These are phyloP conservation scores for Nilaparvata lugens DNA, from an alignment of 1,140 invertebrate species.

Conservation along the genomic window DNA sequence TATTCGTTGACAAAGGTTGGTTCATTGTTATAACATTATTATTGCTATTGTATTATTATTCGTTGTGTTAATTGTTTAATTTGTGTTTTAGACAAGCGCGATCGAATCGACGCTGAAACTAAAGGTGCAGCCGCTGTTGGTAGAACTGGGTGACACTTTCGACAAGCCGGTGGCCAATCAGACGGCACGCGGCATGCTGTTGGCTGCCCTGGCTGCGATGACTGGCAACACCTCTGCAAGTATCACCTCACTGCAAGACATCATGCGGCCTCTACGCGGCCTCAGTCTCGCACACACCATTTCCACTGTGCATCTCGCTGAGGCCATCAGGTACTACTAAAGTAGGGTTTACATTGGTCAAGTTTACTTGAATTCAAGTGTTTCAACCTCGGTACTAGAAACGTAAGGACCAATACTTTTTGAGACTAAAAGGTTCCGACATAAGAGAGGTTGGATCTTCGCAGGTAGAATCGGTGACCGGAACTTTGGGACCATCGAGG, in stretches of 20 bases:
- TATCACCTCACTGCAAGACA: slow-evolving; percentile 58
- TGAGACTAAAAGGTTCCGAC: no score
- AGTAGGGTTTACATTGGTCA: no score
- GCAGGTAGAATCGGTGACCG: no score
- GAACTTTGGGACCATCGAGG: no score
- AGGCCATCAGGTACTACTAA: slow-evolving; percentile 40
- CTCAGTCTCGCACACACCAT: slow-evolving; percentile 54
- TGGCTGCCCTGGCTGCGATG: slow-evolving; percentile 53
- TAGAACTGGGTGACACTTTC: slow-evolving; percentile 58
- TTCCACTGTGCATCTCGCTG: slow-evolving; percentile 25
- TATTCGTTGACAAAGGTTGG: no score
- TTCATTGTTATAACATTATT: no score
- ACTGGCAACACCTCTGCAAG: slow-evolving; percentile 59
- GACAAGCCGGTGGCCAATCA: slow-evolving; percentile 64
- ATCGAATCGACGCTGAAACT: slow-evolving; percentile 50
- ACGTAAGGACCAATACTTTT: no score
- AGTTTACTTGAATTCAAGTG: no score
- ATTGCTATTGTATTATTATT: no score
- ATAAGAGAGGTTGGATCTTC: no score
- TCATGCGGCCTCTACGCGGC: slow-evolving; percentile 55
- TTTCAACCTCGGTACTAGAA: no score
- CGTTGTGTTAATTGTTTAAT: no score
- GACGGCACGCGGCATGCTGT: slow-evolving; percentile 53
- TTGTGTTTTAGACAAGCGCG: slow-evolving; percentile 37
- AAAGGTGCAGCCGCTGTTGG: slow-evolving; percentile 54